Conservation (phyloP, 1,140 invertebrate species). For the Leptoteleia sp. region DNA sequence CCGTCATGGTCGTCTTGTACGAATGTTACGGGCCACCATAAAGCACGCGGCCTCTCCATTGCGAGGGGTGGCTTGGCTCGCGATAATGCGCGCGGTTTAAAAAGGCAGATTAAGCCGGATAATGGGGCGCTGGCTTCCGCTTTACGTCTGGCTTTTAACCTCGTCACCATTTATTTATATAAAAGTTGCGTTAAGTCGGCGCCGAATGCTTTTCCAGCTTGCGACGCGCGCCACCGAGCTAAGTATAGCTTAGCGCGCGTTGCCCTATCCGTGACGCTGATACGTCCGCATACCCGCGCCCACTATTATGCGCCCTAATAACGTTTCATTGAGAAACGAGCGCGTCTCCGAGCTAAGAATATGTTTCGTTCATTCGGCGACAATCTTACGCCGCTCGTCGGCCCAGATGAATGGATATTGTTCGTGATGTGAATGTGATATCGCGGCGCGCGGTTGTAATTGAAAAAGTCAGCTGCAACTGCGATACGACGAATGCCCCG, state of each 20-base stretch:
- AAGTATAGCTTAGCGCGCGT: constrained; percentile 55
- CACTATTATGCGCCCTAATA: constrained; percentile 63
- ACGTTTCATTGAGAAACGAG: constrained; percentile 62
- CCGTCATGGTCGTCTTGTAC: constrained; percentile 35
- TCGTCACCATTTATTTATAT: constrained; percentile 68
- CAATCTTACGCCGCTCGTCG: constrained; percentile 34
- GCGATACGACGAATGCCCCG: too few species aligned
- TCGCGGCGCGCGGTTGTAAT: too few species aligned
- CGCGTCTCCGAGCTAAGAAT: constrained; percentile 50
- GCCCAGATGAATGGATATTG: constrained; percentile 56
- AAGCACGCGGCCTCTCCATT: constrained; percentile 72
- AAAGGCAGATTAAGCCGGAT: constrained; percentile 64
- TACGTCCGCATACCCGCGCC: constrained; percentile 63
- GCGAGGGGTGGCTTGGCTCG: constrained; percentile 47
- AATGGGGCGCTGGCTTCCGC: constrained; percentile 48
- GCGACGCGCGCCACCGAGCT: constrained; percentile 36
- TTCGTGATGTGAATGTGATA: too few species aligned
- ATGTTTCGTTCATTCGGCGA: constrained; percentile 61
- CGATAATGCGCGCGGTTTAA: constrained; percentile 54
- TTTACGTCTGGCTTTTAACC: constrained; percentile 64
- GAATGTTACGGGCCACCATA: constrained; percentile 71
- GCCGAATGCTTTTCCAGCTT: constrained; percentile 53
- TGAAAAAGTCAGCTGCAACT: too few species aligned
- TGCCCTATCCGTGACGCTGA: constrained; percentile 47
- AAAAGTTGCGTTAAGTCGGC: constrained; percentile 56